Base-by-base conservation (phyloP, 2,888 invertebrate genomes). In the Muscina levida region DNA sequence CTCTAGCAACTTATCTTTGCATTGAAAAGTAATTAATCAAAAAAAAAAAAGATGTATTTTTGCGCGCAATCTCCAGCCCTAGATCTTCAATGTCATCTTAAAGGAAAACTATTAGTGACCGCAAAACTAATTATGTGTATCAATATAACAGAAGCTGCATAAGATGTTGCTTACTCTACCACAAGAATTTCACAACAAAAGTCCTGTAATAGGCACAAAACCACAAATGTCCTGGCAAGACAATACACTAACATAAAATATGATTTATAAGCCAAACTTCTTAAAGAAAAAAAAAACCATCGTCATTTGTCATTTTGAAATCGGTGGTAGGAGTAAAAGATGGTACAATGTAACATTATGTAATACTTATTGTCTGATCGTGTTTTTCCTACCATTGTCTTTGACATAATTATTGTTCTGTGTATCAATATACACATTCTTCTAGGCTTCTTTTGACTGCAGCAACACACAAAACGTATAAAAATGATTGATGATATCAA, bases 401-500 rank as follows among this genome's bases (percentile, higher is more conserved):
- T 46, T 59, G 62, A 66, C 66, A 70, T 78, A 73, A 77, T 77
- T 72, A 59, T 72, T 2, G 39, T 48, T 56, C 46, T 15, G 48
- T 19, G 37, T n/a, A n/a, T n/a, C n/a, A n/a, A n/a, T n/a, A n/a
- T n/a, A n/a, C n/a, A n/a, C n/a, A n/a, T n/a, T 31, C 26, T 59
- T 59, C 31, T 31, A 5, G 22, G 31, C 22, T 17, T 56, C 57
- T 57, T n/a, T n/a, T 48, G 48, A 8, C 31, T 5, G 26, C 13
- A n/a, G 8, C 15, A 13, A 26, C n/a, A 59, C n/a, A 65, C 66
- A 46, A 46, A n/a, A 4, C 15, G n/a, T 24, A 66, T 66, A 66
- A 31, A 75, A 71, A 59, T 79, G 79, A 79, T 78, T 73, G 70
- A 79, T 53, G 51, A 68, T 68, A 46, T 66, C 66, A 66, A 66